These are phyloP conservation scores for Oreochromis spilurus DNA, from an alignment of 2,113 vertebrate species.

Conservation along the genomic window DNA sequence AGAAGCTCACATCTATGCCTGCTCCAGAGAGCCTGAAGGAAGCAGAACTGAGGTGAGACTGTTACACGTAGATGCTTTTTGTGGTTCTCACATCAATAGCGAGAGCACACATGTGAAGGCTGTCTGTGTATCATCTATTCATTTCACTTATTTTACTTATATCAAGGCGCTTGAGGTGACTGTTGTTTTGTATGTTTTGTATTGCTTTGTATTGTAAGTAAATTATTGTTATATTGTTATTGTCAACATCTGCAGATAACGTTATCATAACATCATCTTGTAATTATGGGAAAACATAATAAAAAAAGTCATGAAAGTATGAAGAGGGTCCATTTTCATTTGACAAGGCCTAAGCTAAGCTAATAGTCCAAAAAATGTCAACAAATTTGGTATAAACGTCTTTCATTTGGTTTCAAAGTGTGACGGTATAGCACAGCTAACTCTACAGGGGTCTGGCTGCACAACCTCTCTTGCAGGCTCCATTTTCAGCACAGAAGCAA, in stretches of 20 bases:
- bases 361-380: not conserved
- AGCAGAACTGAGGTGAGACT: slow-evolving; percentile 11
- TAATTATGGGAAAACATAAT: not conserved
- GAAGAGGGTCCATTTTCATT: not conserved
- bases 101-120: not conserved
- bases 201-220: not conserved
- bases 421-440: not conserved
- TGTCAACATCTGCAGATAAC: not conserved
- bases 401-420: not conserved
- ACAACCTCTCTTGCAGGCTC: not conserved
- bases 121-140: not conserved
- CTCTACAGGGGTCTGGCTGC: not conserved
- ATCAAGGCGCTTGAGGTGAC: not conserved
- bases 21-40: slow-evolving; percentile 30
- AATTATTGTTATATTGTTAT: not conserved
- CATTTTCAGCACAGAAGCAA: not conserved
- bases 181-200: not conserved
- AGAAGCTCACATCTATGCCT: slow-evolving; percentile 17
- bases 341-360: not conserved
- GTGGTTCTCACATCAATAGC: not conserved
- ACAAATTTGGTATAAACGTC: not conserved
- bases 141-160: not conserved
- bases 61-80: not conserved
- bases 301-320: not conserved
- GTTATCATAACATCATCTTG: not conserved